phyloP scores from a whole-genome alignment of 2,888 invertebrate species.

The Synanthedon formicaeformis region DNA sequence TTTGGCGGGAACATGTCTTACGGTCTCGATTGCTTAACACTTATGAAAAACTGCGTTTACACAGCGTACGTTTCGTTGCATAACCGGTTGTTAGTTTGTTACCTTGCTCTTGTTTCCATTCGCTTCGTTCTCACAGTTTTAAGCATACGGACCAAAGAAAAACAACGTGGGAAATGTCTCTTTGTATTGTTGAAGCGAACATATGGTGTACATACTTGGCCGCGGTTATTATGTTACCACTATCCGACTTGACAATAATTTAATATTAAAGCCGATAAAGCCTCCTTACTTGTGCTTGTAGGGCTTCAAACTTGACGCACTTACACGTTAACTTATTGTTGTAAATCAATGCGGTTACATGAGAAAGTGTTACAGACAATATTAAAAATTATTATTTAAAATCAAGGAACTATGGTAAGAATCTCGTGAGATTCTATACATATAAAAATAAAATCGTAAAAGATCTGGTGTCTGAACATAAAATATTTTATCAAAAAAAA shows the following conservation, averaged over 20 bases:
- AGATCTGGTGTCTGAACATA: no score
- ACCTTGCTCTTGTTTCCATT: constrained; percentile 43
- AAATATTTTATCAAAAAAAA: no score
- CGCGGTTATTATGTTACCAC: constrained; percentile 6
- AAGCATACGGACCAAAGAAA: constrained; percentile 31
- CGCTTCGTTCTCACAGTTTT: constrained; percentile 38
- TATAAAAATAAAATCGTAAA: no score
- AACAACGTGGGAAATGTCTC: constrained; percentile 43
- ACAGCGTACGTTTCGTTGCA: constrained; percentile 32
- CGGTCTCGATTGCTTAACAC: neutral
- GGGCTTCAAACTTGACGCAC: neutral
- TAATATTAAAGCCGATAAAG: neutral
- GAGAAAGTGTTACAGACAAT: no score
- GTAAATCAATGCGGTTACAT: no score
- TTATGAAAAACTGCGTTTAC: neutral
- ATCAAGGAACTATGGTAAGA: no score
- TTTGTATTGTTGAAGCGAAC: constrained; percentile 20
- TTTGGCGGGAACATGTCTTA: no score
- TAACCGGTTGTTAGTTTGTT: constrained; percentile 51
- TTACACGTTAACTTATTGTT: neutral
- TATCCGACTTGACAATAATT: neutral
- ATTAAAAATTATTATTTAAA: no score
- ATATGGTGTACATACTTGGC: constrained; percentile 15
- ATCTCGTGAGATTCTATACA: no score
- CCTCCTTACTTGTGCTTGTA: neutral